Evolutionary conservation across 64 coral and sea anemone species (phyloP).

Genomic region (Stichodactyla mertensii): DNA sequence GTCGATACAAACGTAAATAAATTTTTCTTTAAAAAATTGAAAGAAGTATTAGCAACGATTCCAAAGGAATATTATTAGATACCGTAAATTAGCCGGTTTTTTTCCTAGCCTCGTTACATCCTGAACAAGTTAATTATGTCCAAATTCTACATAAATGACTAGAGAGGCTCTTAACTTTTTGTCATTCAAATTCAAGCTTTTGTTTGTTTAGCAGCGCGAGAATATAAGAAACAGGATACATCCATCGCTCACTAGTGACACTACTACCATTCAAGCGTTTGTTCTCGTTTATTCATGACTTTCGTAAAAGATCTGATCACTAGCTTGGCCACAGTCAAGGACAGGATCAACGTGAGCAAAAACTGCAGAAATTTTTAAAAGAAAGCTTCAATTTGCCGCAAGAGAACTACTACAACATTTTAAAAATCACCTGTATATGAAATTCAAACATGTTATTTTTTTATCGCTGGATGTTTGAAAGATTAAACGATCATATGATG

Average conservation of each 20-base stretch:
- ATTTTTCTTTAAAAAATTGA: no score
- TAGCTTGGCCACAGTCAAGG: background rate
- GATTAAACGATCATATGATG: no score
- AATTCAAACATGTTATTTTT: background rate
- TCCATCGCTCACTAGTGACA: background rate
- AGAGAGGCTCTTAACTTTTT: background rate
- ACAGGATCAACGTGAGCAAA: background rate
- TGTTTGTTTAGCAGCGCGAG: background rate
- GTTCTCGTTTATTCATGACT: background rate
- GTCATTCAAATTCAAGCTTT: background rate
- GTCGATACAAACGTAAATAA: background rate
- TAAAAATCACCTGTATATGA: background rate
- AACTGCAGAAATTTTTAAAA: background rate
- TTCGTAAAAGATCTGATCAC: background rate
- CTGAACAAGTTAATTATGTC: background rate
- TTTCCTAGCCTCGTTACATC: background rate
- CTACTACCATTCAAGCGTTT: background rate
- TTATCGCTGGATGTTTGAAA: background rate
- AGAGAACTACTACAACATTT: background rate
- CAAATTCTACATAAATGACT: background rate
- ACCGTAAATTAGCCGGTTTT: background rate
- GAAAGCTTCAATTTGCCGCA: no score
- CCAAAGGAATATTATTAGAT: no score
- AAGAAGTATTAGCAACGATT: no score
- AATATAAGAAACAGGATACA: background rate